Conservation (phyloP, 2,113 vertebrate species). For the Indicator indicator region DNA sequence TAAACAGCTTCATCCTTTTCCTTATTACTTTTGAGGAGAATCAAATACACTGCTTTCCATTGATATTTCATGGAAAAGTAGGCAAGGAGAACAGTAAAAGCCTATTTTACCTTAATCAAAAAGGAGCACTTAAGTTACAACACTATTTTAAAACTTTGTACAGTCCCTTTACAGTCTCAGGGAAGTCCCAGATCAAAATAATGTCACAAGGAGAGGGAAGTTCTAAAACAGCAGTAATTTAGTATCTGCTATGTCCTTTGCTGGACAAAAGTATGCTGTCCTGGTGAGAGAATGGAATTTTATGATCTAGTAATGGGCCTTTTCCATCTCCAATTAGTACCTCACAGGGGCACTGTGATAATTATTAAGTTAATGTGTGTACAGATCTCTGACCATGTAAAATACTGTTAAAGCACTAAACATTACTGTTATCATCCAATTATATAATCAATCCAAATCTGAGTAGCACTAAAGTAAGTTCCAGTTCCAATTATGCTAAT, state of each 20-base stretch:
- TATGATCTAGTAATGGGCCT: conserved; percentile 2
- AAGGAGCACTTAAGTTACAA: not conserved
- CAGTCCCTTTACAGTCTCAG: not conserved
- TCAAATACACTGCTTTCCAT: not conserved
- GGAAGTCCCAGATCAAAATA: not conserved
- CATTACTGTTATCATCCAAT: conserved; percentile 34
- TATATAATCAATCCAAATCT: conserved; percentile 27
- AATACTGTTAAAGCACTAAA: conserved; percentile 25
- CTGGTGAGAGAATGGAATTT: conserved; percentile 26
- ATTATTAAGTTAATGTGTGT: conserved; percentile 59
- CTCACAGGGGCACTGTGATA: conserved; percentile 13
- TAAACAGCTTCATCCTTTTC: not conserved
- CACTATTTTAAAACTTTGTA: not conserved
- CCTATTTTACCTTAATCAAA: not conserved
- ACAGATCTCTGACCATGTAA: conserved; percentile 26
- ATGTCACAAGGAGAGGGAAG: not conserved
- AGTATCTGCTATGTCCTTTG: conserved; percentile 11
- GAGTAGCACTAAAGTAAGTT: conserved; percentile 22
- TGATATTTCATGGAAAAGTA: not conserved
- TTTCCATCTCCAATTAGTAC: conserved; percentile 27
- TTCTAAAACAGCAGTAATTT: not conserved
- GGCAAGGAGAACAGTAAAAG: not conserved
- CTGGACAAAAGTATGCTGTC: not conserved
- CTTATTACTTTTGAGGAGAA: not conserved
- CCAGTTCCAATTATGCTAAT: conserved; percentile 42